Conservation (phyloP, 1,140 invertebrate genomes). For the Drosophila yakuba region DNA sequence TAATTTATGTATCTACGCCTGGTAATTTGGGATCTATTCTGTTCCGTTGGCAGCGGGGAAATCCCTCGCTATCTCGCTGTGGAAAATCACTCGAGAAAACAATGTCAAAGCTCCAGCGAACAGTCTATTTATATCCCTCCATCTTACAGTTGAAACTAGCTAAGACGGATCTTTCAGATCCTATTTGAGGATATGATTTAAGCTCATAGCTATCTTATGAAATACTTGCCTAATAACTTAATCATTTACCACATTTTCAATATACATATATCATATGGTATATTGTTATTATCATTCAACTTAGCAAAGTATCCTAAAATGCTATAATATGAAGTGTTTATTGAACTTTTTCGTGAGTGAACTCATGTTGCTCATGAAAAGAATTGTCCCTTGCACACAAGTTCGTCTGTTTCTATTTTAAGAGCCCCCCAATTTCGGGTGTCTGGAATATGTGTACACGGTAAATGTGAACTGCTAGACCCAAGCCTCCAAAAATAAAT, state of each 20-base stretch:
- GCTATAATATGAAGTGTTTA: too few relatives aligned
- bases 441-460: conserved; percentile 36
- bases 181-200: neutral
- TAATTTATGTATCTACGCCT: conserved; percentile 60
- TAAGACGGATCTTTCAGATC: neutral
- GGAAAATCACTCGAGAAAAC: conserved; percentile 47
- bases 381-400: conserved; percentile 6
- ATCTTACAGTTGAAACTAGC: neutral
- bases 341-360: too few relatives aligned
- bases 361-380: neutral
- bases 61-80: conserved; percentile 10
- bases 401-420: conserved; percentile 28
- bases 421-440: conserved; percentile 14
- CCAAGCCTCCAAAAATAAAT: conserved; percentile 44
- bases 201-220: neutral
- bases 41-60: conserved; percentile 42
- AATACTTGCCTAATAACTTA: too few relatives aligned
- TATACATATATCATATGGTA: too few relatives aligned
- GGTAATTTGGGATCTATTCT: conserved; percentile 61
- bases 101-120: conserved; percentile 30
- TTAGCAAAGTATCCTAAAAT: too few relatives aligned
- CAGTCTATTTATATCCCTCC: conserved; percentile 10
- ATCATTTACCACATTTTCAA: too few relatives aligned
- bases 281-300: too few relatives aligned
- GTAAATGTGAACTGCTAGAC: conserved; percentile 19